Conservation (phyloP, 2,888 invertebrate genomes). For the Cheiracanthium punctorium region DNA sequence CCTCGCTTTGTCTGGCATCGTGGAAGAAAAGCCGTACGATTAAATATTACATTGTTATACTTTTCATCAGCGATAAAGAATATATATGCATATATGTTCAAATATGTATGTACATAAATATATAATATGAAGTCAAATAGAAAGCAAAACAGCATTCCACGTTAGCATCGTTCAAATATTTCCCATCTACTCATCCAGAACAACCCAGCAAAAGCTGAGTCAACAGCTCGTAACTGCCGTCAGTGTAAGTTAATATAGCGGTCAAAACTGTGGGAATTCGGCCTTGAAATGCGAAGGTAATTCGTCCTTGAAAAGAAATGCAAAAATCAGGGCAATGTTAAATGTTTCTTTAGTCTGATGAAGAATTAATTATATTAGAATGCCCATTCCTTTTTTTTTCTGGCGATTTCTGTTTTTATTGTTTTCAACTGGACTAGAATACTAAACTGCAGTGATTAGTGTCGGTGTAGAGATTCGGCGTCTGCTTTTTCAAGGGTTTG, state of each 20-base stretch:
- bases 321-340: conserved; percentile 10
- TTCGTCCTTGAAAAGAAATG: background rate
- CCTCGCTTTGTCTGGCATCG: too few relatives aligned
- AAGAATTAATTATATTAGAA: background rate
- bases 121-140: too few relatives aligned
- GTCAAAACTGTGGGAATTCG: background rate
- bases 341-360: background rate
- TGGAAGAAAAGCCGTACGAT: too few relatives aligned
- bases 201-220: background rate
- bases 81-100: too few relatives aligned
- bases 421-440: background rate
- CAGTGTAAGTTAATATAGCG: background rate
- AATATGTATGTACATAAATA: too few relatives aligned
- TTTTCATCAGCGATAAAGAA: too few relatives aligned
- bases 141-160: too few relatives aligned
- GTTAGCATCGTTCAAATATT: background rate
- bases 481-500: background rate
- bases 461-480: too few relatives aligned
- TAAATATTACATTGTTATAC: too few relatives aligned
- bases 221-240: background rate
- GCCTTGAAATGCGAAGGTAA: background rate
- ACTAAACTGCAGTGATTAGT: background rate
- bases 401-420: too few relatives aligned
- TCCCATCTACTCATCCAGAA: background rate
- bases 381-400: background rate